A percentile compares a stretch with the other conserved stretches of the same genome.
phyloP scores from a whole-genome alignment of 2,888 invertebrate species.

The Epinotia demarniana region DNA sequence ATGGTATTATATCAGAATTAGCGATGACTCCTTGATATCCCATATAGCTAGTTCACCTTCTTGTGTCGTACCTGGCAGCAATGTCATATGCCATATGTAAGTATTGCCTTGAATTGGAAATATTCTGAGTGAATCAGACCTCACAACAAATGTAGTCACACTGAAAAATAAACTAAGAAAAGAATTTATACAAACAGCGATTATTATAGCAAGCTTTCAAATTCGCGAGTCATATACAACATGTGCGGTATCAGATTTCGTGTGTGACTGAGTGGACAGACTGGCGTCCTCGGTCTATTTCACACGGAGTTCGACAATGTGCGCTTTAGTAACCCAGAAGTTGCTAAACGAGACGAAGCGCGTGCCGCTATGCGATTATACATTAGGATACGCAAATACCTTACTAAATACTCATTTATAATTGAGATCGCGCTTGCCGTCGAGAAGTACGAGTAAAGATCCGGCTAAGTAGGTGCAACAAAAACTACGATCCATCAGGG shows the following conservation, averaged over 20 bases:
- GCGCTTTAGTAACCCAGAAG: constrained; percentile 46
- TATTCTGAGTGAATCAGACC: constrained; percentile 33
- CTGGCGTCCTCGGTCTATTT: constrained; percentile 58
- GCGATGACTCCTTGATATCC: constrained; percentile 38
- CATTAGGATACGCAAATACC: constrained; percentile 48
- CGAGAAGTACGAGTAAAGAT: constrained; percentile 28
- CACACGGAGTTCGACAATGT: constrained; percentile 49
- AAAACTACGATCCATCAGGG: constrained; percentile 37
- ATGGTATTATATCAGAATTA: constrained; percentile 29
- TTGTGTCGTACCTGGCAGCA: constrained; percentile 26
- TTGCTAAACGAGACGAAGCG: constrained; percentile 50
- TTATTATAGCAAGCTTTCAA: neutral
- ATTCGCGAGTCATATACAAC: constrained; percentile 14
- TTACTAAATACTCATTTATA: constrained; percentile 40
- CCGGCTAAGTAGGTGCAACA: constrained; percentile 36
- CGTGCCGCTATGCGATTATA: constrained; percentile 45
- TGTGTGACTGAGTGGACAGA: constrained; percentile 50
- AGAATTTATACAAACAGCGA: neutral
- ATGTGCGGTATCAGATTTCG: constrained; percentile 43
- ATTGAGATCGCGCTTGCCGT: constrained; percentile 22
- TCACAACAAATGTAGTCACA: constrained; percentile 3
- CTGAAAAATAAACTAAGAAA: constrained; percentile 10
- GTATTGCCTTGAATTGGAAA: constrained; percentile 41
- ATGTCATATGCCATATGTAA: constrained; percentile 44
- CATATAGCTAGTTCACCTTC: constrained; percentile 39